Base-by-base conservation (phyloP, 1,140 invertebrate species). In the Drosophila pallidifrons region DNA sequence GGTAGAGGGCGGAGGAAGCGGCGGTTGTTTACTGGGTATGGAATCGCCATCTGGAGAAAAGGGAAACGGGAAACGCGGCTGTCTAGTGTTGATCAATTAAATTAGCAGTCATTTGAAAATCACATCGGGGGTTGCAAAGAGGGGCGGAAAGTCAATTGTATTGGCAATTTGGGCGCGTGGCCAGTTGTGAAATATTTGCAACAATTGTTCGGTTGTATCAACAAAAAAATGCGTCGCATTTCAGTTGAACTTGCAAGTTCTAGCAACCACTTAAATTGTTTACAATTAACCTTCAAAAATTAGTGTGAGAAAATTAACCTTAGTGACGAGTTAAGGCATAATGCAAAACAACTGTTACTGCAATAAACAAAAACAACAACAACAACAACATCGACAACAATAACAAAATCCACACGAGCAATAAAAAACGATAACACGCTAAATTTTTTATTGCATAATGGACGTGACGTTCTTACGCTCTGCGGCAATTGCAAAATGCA, bases 231-330 rank as follows among this genome's bases (percentile, higher is more conserved):
- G 45, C 58, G 55, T 25, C 35, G 64, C 63, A 54, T 38, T 54
- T 41, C 8, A 55, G 46, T 16, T 73, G 25, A 38, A 45, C 43
- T 41, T 38, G 3, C 49, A 75, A 64, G 67, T 63, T 64, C 65
- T 25, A 25, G 60, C 15, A 15, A 28, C 32, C 45, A 38, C 28
- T 20, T 28, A 52, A 76, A 76, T 73, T 79, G 75, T 72, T 68
- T 75, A 70, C 72, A 74, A 70, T 77, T 83, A 83, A 81, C 83
- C 83, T 87, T 87, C 83, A 88, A 76, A 68, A 80, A 88, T 83
- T 66, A 77, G 85, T 87, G 83, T 80, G 83, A 77, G 80, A 87
- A 80, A 87, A 87, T 87, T 87, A 88, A 87, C 83, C 83, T 83
- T 68, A 83, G 77, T 80, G 73, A 80, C 78, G 83, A 79, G 80